Percentiles rank a stretch among this genome's conserved stretches.
Evolutionary conservation across 2,797 vertebrate species (phyloP).

Genomic region (Anolis apletophallus): DNA sequence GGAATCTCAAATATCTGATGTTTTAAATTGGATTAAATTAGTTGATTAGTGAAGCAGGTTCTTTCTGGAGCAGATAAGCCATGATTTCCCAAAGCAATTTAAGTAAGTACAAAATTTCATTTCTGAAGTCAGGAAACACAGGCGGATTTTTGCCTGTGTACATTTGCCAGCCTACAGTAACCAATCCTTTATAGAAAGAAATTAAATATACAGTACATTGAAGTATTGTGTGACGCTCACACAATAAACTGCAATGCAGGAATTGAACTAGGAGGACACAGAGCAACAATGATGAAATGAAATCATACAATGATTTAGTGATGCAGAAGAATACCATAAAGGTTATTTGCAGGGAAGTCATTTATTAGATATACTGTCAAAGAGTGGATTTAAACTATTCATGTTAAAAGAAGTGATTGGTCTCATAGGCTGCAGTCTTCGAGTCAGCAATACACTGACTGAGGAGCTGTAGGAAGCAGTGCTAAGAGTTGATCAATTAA

Average conservation of each 20-base stretch:
- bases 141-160: slow-evolving; percentile 17
- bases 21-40: slow-evolving; percentile 77
- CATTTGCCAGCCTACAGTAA: not conserved
- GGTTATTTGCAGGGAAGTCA: not conserved
- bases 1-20: slow-evolving; percentile 71
- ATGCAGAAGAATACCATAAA: not conserved
- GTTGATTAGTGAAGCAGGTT: slow-evolving; percentile 75
- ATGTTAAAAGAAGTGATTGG: not conserved
- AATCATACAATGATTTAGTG: not conserved
- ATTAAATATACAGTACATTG: not conserved
- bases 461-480: too few relatives aligned
- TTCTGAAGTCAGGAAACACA: slow-evolving; percentile 48
- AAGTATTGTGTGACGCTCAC: not conserved
- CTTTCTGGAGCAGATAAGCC: slow-evolving; percentile 63
- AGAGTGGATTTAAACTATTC: not conserved
- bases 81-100: slow-evolving; percentile 62
- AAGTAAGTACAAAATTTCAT: slow-evolving; percentile 42
- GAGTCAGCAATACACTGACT: not conserved
- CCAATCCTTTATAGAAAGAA: not conserved
- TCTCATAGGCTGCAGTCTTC: not conserved
- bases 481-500: too few relatives aligned
- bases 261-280: not conserved
- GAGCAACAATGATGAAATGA: fast-evolving
- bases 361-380: not conserved
- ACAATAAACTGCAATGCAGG: not conserved